Percentiles rank a stretch among this genome's conserved stretches.
These are phyloP conservation scores for Atethmia centrago DNA, from an alignment of 2,888 invertebrate genomes.

Conservation along the genomic window DNA sequence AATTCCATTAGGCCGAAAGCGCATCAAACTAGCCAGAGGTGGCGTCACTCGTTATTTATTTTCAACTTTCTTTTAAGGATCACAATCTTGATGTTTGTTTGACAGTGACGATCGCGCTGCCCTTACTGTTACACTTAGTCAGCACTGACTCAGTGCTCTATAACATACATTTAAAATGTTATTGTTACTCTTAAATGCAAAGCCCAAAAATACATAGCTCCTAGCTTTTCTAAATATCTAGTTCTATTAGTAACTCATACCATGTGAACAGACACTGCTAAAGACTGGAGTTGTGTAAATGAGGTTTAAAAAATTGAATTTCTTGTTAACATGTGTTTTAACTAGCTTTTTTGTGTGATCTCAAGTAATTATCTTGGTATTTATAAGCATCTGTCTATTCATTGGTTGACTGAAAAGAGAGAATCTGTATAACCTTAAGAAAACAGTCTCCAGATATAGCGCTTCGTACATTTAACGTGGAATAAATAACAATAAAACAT, in stretches of 20 bases:
- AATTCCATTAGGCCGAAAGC: not conserved
- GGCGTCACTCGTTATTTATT: not conserved
- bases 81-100: not conserved
- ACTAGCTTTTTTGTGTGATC: not conserved
- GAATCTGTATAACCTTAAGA: not conserved
- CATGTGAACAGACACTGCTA: not conserved
- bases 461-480: not conserved
- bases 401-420: conserved; percentile 27
- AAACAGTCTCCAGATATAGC: not conserved
- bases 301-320: not conserved
- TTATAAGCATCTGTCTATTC: not conserved
- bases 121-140: not conserved
- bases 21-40: not conserved
- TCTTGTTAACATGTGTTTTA: not conserved
- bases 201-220: no score
- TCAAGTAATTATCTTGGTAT: not conserved
- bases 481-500: not conserved
- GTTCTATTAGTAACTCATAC: not conserved
- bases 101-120: not conserved
- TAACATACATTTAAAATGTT: no score
- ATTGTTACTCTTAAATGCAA: not conserved
- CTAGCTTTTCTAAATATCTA: not conserved
- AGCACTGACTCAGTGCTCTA: no score
- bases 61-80: not conserved
- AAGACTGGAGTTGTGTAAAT: not conserved